A percentile compares a stretch with the other conserved stretches of the same genome.
Evolutionary conservation across 2,888 invertebrate species (phyloP).

Genomic region (Tinea pellionella): DNA sequence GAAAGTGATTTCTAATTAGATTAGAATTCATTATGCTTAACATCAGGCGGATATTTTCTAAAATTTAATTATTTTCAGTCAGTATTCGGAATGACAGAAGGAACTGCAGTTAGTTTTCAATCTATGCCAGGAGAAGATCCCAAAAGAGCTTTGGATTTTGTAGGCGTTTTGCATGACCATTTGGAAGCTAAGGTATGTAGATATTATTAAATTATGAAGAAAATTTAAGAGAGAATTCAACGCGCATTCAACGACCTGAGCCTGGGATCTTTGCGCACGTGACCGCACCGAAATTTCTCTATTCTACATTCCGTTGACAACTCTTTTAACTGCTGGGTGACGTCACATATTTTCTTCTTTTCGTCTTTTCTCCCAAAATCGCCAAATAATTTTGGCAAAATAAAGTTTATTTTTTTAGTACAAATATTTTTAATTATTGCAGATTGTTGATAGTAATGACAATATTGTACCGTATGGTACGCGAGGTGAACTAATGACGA

Average conservation of each 20-base stretch:
- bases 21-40: no score
- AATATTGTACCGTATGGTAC: conserved; percentile 70
- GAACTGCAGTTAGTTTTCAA: conserved; percentile 61
- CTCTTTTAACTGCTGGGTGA: no score
- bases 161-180: conserved; percentile 68
- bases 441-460: conserved; percentile 70
- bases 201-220: background rate
- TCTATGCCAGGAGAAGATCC: conserved; percentile 51
- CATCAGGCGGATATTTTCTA: no score
- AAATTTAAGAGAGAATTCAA: no score
- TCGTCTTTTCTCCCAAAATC: no score
- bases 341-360: no score
- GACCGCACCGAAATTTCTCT: no score
- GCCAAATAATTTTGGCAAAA: no score
- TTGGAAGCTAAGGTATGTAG: conserved; percentile 56
- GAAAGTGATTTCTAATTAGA: no score
- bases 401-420: background rate
- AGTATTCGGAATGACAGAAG: conserved; percentile 72
- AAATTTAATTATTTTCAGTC: conserved; percentile 20
- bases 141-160: conserved; percentile 50
- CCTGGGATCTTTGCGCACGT: no score
- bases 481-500: conserved; percentile 75
- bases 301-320: no score
- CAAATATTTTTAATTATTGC: background rate
- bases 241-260: no score